Base-by-base conservation (phyloP, 2,888 invertebrate species). In the Rhogogaster chlorosoma region DNA sequence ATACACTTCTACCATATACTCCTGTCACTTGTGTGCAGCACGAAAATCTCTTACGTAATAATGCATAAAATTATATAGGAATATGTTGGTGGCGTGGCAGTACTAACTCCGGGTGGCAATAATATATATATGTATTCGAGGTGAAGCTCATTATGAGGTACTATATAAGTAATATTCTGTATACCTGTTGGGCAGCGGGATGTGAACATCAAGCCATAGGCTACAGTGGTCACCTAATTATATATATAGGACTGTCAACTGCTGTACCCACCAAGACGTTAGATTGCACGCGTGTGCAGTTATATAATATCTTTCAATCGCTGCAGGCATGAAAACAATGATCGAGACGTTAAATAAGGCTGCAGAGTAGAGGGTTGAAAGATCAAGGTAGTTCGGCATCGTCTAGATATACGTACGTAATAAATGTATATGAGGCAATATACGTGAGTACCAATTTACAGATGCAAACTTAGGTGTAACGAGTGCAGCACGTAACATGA, bases 321-420 rank as follows among this genome's bases (percentile, higher is more conserved):
- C 38, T 38, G 38, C 18, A 18, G 26, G 38, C 18, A 38, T 36
- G 7, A 10, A 71, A 71, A 71, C 7, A n/a, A n/a, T n/a, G 38
- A 38, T 36, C 36, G 71, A 71, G 38, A 71, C 38, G 64, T 10
- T 29, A 29, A 67, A 29, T 67, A 29, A 29, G 32, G 15, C 29
- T 29, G 64, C 64, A 29, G 64, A 67, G 64, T 71, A n/a, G 38
- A 38, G 38, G 38, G 71, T 71, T 38, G 71, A 71, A 71, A 71
- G 71, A 71, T 71, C 71, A 71, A 71, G 71, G 71, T 22, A 71
- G 71, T 38, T 38, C 15, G 22, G 71, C 5, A 71, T n/a, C 36
- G 18, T 32, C 29, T n/a, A 38, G n/a, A 22, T 38, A 71, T 38
- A 18, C n/a, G 4, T 36, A 7, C 12, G n/a, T 5, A 32, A 64